Evolutionary conservation across 2,113 vertebrate species (phyloP).

Genomic region (Sinocyclocheilus anshuiensis): DNA sequence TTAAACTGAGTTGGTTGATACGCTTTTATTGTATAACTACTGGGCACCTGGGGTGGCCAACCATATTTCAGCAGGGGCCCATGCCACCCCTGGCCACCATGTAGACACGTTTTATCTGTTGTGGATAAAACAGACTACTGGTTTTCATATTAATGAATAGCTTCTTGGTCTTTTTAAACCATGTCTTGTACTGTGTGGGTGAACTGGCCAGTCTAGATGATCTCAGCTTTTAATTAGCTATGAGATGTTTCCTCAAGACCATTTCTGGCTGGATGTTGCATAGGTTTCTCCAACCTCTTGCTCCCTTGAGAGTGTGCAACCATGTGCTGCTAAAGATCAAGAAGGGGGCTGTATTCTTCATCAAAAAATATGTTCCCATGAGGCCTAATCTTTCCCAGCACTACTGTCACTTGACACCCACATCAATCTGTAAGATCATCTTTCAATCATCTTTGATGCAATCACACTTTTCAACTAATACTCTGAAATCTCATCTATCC

Average conservation of each 20-base stretch:
- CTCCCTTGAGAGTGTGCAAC: neutral
- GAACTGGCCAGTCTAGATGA: neutral
- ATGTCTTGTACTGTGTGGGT: conserved; percentile 6
- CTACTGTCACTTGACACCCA: neutral
- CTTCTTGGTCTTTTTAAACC: neutral
- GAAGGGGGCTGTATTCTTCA: neutral
- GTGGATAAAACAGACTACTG: neutral
- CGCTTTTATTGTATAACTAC: too few relatives aligned
- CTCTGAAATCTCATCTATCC: neutral
- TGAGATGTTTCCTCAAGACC: neutral
- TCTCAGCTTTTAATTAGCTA: conserved; percentile 26
- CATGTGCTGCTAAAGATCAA: conserved; percentile 9
- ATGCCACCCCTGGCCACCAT: too few relatives aligned
- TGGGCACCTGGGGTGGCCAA: too few relatives aligned
- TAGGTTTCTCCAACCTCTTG: neutral
- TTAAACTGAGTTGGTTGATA: too few relatives aligned
- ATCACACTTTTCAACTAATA: neutral
- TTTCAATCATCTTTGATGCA: conserved; percentile 23
- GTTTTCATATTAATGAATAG: conserved; percentile 32
- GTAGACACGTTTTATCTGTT: neutral
- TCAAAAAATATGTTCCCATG: neutral
- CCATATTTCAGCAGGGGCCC: too few relatives aligned
- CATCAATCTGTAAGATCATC: conserved; percentile 2
- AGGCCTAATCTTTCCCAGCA: neutral
- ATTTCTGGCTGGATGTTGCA: conserved; percentile 1